phyloP scores from a whole-genome alignment of 1,140 invertebrate genomes.

The Atta cephalotes region DNA sequence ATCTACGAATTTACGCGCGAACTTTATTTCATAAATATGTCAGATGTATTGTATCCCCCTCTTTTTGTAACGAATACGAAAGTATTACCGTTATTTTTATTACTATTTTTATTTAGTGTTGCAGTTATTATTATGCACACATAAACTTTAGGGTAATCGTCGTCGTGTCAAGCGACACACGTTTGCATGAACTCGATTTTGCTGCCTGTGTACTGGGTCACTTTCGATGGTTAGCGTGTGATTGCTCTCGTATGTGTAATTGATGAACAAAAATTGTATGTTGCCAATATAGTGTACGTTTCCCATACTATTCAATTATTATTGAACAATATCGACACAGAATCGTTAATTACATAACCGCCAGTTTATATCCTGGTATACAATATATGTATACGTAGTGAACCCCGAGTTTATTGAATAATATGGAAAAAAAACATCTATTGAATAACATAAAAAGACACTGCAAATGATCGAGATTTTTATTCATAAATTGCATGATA shows the following conservation, averaged over 20 bases:
- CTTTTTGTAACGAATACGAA: slow-evolving; percentile 68
- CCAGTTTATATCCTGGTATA: neutral
- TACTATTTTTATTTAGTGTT: slow-evolving; percentile 42
- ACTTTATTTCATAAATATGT: slow-evolving; percentile 70
- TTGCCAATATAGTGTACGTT: slow-evolving; percentile 16
- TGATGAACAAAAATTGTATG: slow-evolving; percentile 17
- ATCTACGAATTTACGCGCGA: slow-evolving; percentile 64
- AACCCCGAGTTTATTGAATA: neutral
- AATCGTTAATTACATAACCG: slow-evolving; percentile 25
- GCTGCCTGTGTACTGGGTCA: slow-evolving; percentile 17
- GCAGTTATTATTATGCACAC: slow-evolving; percentile 55
- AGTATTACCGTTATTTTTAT: slow-evolving; percentile 66
- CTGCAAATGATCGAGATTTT: neutral
- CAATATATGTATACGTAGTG: neutral
- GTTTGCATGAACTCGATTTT: slow-evolving; percentile 52
- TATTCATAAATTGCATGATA: neutral
- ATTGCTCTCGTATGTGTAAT: slow-evolving; percentile 11
- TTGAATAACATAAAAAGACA: neutral
- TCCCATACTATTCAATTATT: slow-evolving; percentile 8
- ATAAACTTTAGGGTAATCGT: slow-evolving; percentile 29
- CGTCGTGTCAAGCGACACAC: slow-evolving; percentile 51
- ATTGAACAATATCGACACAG: slow-evolving; percentile 11
- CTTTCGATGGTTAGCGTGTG: slow-evolving; percentile 32
- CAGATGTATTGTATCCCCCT: slow-evolving; percentile 58
- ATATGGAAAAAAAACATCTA: neutral